A percentile compares a stretch with the other conserved stretches of the same genome.
phyloP scores from a whole-genome alignment of 2,888 invertebrate genomes.

The Agrilus mali region DNA sequence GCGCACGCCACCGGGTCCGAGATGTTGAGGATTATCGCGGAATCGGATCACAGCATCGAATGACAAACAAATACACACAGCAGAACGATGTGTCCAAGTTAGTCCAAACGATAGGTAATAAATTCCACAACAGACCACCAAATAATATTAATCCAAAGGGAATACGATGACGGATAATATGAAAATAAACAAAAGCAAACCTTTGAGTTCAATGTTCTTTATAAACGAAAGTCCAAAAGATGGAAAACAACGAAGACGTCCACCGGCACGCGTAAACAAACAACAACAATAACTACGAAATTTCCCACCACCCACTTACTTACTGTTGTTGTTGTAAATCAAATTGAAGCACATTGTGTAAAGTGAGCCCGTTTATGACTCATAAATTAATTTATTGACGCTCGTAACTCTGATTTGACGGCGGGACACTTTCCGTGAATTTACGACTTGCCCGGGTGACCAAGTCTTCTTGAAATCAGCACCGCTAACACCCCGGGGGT shows the following conservation, averaged over 20 bases:
- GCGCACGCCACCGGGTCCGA: constrained; percentile 70
- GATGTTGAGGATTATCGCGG: constrained; percentile 46
- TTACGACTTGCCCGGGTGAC: constrained; percentile 1
- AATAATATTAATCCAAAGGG: too few species aligned
- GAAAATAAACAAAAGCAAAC: constrained; percentile 1
- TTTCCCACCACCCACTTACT: too few species aligned
- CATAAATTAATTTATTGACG: constrained; percentile 29
- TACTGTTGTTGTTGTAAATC: constrained; percentile 12
- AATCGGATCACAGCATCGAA: constrained; percentile 29
- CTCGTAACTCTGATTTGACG: constrained; percentile 23
- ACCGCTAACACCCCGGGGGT: constrained; percentile 1
- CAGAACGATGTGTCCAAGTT: too few species aligned
- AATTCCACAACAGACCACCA: too few species aligned
- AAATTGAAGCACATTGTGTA: constrained; percentile 21
- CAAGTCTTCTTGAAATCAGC: neutral
- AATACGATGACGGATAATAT: neutral
- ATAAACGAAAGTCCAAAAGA: constrained; percentile 2
- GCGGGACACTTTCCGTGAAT: constrained; percentile 15
- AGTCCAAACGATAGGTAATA: too few species aligned
- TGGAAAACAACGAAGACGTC: constrained; percentile 1
- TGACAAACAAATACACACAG: neutral
- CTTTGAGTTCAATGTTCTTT: constrained; percentile 4
- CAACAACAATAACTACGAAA: neutral
- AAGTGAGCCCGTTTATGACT: constrained; percentile 24
- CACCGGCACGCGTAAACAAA: constrained; percentile 3